phyloP scores from a whole-genome alignment of 2,888 invertebrate genomes.

The Apamea anceps region DNA sequence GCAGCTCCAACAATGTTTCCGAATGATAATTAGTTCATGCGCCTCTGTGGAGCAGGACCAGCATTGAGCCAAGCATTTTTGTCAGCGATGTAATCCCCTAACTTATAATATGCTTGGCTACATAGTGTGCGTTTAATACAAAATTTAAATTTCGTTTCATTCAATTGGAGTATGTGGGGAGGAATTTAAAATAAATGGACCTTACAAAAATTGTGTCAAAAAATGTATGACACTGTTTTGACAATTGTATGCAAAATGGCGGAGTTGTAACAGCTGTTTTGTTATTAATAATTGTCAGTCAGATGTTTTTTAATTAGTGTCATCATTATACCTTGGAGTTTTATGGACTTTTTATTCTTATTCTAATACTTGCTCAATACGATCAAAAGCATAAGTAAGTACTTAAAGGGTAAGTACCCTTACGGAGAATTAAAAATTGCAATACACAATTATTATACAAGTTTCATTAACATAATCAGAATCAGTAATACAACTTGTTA shows the following conservation, averaged over 20 bases:
- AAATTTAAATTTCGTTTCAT: too few relatives aligned
- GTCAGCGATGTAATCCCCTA: too few relatives aligned
- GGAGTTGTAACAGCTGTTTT: conserved; percentile 35
- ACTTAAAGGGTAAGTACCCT: not conserved
- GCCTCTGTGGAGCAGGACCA: too few relatives aligned
- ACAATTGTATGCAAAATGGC: conserved; percentile 31
- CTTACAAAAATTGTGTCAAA: not conserved
- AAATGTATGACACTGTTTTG: conserved; percentile 25
- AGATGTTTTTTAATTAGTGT: not conserved
- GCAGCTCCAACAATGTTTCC: too few relatives aligned
- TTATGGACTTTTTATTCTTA: not conserved
- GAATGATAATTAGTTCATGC: too few relatives aligned
- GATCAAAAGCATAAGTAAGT: not conserved
- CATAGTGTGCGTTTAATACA: too few relatives aligned
- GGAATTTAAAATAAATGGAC: too few relatives aligned
- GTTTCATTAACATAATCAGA: not conserved
- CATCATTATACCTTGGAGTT: not conserved
- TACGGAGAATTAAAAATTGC: not conserved
- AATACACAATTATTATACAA: not conserved
- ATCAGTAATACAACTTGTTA: too few relatives aligned
- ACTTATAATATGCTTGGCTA: too few relatives aligned
- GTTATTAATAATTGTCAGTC: not conserved
- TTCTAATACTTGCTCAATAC: not conserved
- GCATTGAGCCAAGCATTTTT: too few relatives aligned
- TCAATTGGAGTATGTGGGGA: too few relatives aligned